These are phyloP conservation scores for Anolis carolinensis DNA, from an alignment of 2,113 vertebrate species.

Conservation along the genomic window DNA sequence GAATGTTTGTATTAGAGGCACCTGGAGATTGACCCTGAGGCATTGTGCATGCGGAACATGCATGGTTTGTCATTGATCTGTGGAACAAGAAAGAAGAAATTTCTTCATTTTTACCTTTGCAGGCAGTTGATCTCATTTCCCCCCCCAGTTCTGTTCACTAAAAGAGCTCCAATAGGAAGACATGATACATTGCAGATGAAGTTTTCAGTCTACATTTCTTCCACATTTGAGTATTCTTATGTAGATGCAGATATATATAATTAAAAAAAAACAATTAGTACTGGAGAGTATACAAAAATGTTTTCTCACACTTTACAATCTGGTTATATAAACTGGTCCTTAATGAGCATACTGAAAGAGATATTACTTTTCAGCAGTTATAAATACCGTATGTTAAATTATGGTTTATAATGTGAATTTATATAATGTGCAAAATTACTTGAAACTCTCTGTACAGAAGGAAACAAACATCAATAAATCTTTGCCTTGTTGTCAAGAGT, in stretches of 20 bases:
- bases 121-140: neutral
- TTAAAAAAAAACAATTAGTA: neutral
- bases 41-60: neutral
- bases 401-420: neutral
- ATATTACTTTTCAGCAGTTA: rapidly evolving
- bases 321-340: too few relatives aligned
- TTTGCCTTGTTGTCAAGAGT: neutral
- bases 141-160: neutral
- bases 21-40: neutral
- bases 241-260: neutral
- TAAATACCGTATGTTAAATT: rapidly evolving
- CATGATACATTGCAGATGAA: neutral
- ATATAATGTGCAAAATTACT: neutral
- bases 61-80: neutral
- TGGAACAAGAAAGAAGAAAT: neutral
- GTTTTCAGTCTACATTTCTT: neutral
- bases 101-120: neutral
- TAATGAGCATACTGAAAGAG: neutral
- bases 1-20: neutral
- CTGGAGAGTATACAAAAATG: too few relatives aligned
- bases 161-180: neutral
- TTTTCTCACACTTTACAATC: too few relatives aligned
- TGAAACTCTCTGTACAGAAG: neutral
- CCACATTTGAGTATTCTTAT: neutral
- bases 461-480: neutral